Base-by-base conservation (phyloP, 2,113 vertebrate genomes). In the Narcine bancroftii region DNA sequence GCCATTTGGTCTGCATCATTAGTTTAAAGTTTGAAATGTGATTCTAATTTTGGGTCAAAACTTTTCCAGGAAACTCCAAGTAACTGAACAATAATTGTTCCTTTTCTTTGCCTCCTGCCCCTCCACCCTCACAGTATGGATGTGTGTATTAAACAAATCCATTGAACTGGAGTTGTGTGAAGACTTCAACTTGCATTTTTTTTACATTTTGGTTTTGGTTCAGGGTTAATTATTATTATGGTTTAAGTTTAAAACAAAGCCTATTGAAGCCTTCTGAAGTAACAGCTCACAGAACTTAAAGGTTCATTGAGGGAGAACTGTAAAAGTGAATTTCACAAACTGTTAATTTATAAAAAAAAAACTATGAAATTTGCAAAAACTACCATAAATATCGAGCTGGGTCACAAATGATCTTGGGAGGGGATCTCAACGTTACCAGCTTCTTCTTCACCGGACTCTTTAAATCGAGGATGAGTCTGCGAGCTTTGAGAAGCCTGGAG, bases 1-100 rank as follows among this genome's bases (percentile, higher is more conserved):
- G 89, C 45, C 65, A 91, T 91, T 91, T 91, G 87, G 13, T 91
- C 26, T 26, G 24, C 39, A 42, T 89, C 87, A 66, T 71, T 91
- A 71, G 63, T 33, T 69, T 39, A 71, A 42, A 65, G 26, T 91
- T 71, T 91, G 89, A 91, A 91, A 69, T 91, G 36, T 71, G 39
- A 42, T 42, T 71, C 39, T 79, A 60, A 91, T 69, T 91, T 91
- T 42, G 24, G 89, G 89, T 69, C 42, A 47, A 24, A 2, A 39
- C 42, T 39, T 26, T 45, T 69, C 3, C 36, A 47, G 89, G 81
- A 87, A 87, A 56, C 53, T 87, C 17, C 29, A 42, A 87, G 33
- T 60, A 36, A 87, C 56, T 87, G 53, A 36, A 36, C 33, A 6
- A 60, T 87, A 60, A 87, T 87, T 60, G 81, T n/a, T 53, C 29